Conservation (phyloP, 2,113 vertebrate species). For the Psilopogon haemacephalus region DNA sequence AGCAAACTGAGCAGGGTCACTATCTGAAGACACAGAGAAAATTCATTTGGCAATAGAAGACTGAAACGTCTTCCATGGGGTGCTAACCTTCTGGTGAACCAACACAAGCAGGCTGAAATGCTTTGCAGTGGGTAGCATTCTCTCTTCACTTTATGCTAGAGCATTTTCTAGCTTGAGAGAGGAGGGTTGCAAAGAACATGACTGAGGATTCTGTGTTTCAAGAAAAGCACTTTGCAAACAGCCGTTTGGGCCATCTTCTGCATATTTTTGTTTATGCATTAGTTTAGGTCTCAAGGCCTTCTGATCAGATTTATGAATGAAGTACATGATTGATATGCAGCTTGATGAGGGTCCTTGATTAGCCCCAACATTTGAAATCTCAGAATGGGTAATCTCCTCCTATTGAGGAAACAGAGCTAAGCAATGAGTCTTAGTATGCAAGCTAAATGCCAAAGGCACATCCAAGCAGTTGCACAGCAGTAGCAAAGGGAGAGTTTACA, state of each 20-base stretch:
- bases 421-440: slow-evolving; percentile 6
- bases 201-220: not conserved
- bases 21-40: not conserved
- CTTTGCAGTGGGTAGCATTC: not conserved
- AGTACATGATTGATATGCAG: not conserved
- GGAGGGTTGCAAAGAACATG: not conserved
- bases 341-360: not conserved
- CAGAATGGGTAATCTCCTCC: not conserved
- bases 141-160: not conserved
- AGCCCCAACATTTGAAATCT: not conserved
- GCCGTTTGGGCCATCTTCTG: not conserved
- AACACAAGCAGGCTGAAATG: not conserved
- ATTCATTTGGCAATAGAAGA: not conserved
- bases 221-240: not conserved
- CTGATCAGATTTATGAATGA: not conserved
- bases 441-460: slow-evolving; percentile 4
- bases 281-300: not conserved
- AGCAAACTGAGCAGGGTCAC: not conserved
- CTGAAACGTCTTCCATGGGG: not conserved
- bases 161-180: not conserved
- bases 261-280: not conserved
- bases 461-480: not conserved
- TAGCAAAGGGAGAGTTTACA: not conserved
- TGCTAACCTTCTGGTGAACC: not conserved
- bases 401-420: slow-evolving; percentile 13